Evolutionary conservation across 2,113 vertebrate genomes (phyloP).

Genomic region (Poicephalus gulielmi): DNA sequence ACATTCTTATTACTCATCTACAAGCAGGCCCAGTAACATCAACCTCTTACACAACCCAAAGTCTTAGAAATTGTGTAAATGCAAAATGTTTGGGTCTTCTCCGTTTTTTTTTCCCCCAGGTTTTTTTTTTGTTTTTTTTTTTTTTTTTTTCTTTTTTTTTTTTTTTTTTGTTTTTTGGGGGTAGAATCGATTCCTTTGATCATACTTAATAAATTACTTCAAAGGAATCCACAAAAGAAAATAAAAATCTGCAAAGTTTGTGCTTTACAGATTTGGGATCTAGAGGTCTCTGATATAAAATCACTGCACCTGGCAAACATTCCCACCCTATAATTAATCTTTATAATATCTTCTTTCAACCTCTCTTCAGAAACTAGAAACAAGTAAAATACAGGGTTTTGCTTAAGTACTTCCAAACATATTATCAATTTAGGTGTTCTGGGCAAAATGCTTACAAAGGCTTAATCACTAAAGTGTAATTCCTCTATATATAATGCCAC

Average conservation of each 20-base stretch:
- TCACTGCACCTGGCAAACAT: background rate
- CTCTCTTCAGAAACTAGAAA: background rate
- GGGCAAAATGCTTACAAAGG: background rate
- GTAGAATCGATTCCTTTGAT: background rate
- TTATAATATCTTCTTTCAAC: background rate
- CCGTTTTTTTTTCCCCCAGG: background rate
- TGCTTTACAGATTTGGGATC: background rate
- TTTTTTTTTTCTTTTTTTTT: background rate
- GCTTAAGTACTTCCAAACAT: background rate
- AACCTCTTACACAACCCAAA: background rate
- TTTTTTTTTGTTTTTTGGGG: background rate
- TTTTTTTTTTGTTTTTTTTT: background rate
- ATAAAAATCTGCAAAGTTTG: background rate
- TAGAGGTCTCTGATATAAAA: background rate
- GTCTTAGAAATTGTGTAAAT: background rate
- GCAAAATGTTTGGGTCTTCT: background rate
- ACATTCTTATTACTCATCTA: background rate
- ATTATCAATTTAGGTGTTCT: background rate
- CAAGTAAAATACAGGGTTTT: background rate
- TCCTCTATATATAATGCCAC: background rate
- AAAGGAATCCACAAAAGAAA: background rate
- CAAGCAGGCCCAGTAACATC: background rate
- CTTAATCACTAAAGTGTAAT: background rate
- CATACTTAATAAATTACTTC: background rate
- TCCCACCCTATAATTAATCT: background rate